These are phyloP conservation scores for Oryzias curvinotus DNA, from an alignment of 2,113 vertebrate genomes.

Conservation along the genomic window DNA sequence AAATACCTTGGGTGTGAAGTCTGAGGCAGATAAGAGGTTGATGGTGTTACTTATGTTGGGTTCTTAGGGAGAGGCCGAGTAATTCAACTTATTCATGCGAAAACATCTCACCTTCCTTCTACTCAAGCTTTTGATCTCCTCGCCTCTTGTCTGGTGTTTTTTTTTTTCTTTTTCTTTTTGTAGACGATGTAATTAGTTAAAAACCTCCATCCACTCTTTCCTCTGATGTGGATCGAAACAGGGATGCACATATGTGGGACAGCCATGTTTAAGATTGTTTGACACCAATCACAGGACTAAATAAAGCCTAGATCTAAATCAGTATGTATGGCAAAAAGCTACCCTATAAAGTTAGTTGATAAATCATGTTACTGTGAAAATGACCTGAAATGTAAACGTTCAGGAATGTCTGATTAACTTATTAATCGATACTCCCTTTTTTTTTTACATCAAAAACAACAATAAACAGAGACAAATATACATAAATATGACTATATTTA, in stretches of 20 bases:
- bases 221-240: slow-evolving; percentile 30
- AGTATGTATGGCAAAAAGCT: too few relatives aligned
- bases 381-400: too few relatives aligned
- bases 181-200: slow-evolving; percentile 63
- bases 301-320: too few relatives aligned
- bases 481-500: too few relatives aligned
- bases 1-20: slow-evolving; percentile 64
- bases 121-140: slow-evolving; percentile 6
- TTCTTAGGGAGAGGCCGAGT: slow-evolving; percentile 1
- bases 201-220: slow-evolving; percentile 46
- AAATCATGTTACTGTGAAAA: too few relatives aligned
- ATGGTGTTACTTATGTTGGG: background rate
- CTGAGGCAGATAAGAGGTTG: slow-evolving; percentile 53
- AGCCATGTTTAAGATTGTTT: slow-evolving; percentile 8
- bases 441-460: too few relatives aligned
- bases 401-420: too few relatives aligned
- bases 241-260: slow-evolving; percentile 1
- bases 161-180: slow-evolving; percentile 41
- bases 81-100: slow-evolving; percentile 47
- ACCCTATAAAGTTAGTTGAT: too few relatives aligned
- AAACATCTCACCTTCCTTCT: slow-evolving; percentile 39
- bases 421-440: too few relatives aligned
- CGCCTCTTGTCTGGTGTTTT: slow-evolving; percentile 9
- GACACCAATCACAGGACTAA: slow-evolving; percentile 16
- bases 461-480: too few relatives aligned